Percentiles rank a stretch among this genome's conserved stretches.
phyloP scores from a whole-genome alignment of 2,113 vertebrate genomes.

The Chamaea fasciata region DNA sequence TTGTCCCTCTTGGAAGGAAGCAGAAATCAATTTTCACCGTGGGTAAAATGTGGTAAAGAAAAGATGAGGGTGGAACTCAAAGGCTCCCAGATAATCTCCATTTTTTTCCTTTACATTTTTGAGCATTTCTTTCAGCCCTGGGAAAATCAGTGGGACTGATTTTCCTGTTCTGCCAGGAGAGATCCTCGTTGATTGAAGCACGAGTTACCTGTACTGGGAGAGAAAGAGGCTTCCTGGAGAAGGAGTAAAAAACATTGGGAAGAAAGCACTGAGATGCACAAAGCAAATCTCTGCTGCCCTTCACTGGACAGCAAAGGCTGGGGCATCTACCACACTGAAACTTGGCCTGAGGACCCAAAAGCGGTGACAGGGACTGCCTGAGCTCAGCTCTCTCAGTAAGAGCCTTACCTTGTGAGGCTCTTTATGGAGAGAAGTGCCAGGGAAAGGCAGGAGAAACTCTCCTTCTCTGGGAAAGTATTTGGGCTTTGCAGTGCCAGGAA shows the following conservation, averaged over 20 bases:
- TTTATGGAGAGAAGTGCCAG: background rate
- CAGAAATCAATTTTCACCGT: background rate
- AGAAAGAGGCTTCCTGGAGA: background rate
- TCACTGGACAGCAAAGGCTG: background rate
- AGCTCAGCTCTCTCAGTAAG: background rate
- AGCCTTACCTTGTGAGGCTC: background rate
- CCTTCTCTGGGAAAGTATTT: background rate
- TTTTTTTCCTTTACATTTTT: background rate
- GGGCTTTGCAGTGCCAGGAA: background rate
- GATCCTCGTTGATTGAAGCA: background rate
- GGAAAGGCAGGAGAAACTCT: background rate
- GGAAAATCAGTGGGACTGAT: background rate
- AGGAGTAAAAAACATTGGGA: background rate
- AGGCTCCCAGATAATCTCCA: background rate
- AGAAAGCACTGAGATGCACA: background rate
- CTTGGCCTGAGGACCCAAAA: background rate
- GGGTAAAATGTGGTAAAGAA: background rate
- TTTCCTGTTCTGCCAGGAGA: slow-evolving; percentile 31
- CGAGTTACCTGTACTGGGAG: background rate
- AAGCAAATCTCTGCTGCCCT: background rate
- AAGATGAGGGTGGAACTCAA: background rate
- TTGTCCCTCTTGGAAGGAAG: background rate
- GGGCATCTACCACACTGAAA: background rate
- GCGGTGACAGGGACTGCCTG: background rate
- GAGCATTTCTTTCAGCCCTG: background rate